A percentile compares a stretch with the other conserved stretches of the same genome.
Evolutionary conservation across 2,888 invertebrate species (phyloP).

Genomic region (Muschampia plurimacula): DNA sequence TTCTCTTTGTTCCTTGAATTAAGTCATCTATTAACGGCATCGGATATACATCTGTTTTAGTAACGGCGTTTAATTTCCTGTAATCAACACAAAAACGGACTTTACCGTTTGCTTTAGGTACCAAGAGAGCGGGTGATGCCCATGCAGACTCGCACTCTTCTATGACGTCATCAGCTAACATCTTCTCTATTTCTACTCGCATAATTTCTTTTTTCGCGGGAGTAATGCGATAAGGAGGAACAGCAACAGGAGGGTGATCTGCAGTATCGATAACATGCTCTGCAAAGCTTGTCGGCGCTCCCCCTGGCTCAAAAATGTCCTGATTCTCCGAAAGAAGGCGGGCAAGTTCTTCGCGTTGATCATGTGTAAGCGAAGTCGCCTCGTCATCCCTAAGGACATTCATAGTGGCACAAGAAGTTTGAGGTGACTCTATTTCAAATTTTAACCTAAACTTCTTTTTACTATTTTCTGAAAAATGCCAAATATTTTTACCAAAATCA

Average conservation of each 20-base stretch:
- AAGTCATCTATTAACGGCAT: neutral
- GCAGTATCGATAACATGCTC: neutral
- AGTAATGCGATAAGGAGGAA: neutral
- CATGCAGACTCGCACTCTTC: constrained; percentile 5
- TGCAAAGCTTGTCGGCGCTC: neutral
- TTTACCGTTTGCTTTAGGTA: neutral
- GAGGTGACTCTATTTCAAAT: constrained; percentile 17
- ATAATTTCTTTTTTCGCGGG: neutral
- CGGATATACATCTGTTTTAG: neutral
- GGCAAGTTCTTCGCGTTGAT: constrained; percentile 18
- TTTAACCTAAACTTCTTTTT: constrained; percentile 9
- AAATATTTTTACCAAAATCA: constrained; percentile 11
- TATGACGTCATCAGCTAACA: neutral
- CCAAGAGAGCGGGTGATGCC: neutral
- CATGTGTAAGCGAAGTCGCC: constrained; percentile 18
- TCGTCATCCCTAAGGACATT: constrained; percentile 22
- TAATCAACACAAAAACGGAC: constrained; percentile 1
- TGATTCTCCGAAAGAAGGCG: constrained; percentile 10
- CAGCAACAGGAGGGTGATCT: neutral
- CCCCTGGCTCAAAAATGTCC: constrained; percentile 17
- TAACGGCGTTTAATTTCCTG: neutral
- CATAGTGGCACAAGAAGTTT: constrained; percentile 15
- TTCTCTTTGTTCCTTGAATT: neutral
- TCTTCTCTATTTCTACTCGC: neutral
- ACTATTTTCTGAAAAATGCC: constrained; percentile 13